Conservation (phyloP, 2,113 vertebrate species). For the Oncorhynchus masou region DNA sequence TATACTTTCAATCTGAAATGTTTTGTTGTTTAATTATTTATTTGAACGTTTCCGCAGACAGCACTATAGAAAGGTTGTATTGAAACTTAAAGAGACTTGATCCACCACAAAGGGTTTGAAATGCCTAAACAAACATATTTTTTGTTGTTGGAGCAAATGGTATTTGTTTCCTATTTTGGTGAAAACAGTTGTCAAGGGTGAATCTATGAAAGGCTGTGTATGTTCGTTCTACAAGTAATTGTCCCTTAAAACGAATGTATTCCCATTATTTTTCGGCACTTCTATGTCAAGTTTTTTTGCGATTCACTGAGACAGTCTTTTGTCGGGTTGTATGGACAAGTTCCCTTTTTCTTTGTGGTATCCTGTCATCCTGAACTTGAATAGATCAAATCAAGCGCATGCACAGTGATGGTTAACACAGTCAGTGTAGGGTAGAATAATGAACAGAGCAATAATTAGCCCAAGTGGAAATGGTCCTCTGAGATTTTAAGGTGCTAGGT, state of each 20-base stretch:
- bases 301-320: conserved; percentile 37
- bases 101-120: conserved; percentile 52
- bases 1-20: conserved; percentile 51
- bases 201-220: conserved; percentile 34
- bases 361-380: conserved; percentile 57
- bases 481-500: conserved; percentile 72
- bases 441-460: conserved; percentile 79
- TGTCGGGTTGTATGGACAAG: conserved; percentile 15
- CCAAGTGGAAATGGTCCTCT: conserved; percentile 57
- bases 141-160: conserved; percentile 48
- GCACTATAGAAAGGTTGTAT: conserved; percentile 61
- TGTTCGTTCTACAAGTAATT: conserved; percentile 45
- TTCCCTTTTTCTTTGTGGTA: conserved; percentile 24
- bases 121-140: conserved; percentile 49
- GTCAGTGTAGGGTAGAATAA: conserved; percentile 40
- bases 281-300: conserved; percentile 47
- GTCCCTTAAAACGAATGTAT: conserved; percentile 69
- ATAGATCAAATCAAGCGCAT: conserved; percentile 41
- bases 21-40: conserved; percentile 34
- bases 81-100: conserved; percentile 33
- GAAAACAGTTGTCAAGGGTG: conserved; percentile 34
- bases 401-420: conserved; percentile 42
- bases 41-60: conserved; percentile 39
- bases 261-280: conserved; percentile 56
- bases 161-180: conserved; percentile 39